Evolutionary conservation across 2,113 vertebrate species (phyloP), one percentile per base, ranked within the genome.

Genomic region (Spea multiplicata): DNA sequence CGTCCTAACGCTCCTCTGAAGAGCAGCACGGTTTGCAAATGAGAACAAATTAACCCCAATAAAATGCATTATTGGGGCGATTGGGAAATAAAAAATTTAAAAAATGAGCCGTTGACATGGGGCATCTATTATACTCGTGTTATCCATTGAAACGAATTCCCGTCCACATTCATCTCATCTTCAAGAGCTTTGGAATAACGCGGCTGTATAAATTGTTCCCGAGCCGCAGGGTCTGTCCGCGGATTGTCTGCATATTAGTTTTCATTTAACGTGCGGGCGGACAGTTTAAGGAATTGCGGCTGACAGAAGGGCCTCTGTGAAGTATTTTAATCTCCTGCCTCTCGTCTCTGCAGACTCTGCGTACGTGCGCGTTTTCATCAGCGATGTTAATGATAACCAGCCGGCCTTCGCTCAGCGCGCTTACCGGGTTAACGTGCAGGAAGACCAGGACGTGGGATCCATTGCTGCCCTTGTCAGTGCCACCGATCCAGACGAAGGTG

Each of bases 341-440:
- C 83, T 73, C 79, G 75, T 84, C 84, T 77, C 84, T 72, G 83
- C 86, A 95, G 94, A 95, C 89, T 94, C 92, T 0, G 93, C 93
- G 30, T 94, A 93, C 2, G 93, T 95, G 81, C 92, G 88, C 0
- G 62, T 97, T 81, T 80, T 74, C 49, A 90, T 97, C 91, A 95
- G 91, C 0, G 95, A 96, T 3, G 90, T 95, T 81, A 96, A 95
- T 53, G 95, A 96, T 86, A 96, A 97, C 93, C 94, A 93, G 87
- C 94, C 94, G 0, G 73, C 89, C 9, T 97, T 95, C 65, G 85
- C 89, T 14, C 93, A 89, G 76, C 76, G 84, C 0, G 83, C 91
- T 65, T 96, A 95, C 70, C 91, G 95, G 84, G 92, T 93, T 1
- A 91, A 87, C 48, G 91, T 94, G 79, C 91, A 91, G 12, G 95